A percentile compares a stretch with the other conserved stretches of the same genome.
Conservation (phyloP, 2,113 vertebrate genomes). For the Eupsittula cactorum region DNA sequence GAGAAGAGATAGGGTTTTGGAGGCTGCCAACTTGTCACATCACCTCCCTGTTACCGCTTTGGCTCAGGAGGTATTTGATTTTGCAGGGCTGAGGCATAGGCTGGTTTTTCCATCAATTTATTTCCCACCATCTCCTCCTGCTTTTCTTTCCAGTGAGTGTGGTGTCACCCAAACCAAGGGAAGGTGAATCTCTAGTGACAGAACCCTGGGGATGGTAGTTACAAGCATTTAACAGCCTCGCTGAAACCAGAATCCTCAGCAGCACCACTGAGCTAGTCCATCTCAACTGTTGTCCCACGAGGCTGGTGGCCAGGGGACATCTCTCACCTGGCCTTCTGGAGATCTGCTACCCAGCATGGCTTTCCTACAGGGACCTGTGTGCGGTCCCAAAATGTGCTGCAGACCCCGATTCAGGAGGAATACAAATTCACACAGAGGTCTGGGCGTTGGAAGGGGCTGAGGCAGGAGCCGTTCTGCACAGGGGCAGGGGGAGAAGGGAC, state of each 20-base stretch:
- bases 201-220: not conserved
- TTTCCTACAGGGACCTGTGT: not conserved
- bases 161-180: not conserved
- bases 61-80: not conserved
- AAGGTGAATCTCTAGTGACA: not conserved
- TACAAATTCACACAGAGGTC: not conserved
- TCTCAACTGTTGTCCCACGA: not conserved
- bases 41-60: not conserved
- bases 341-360: not conserved
- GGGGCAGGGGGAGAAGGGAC: not conserved
- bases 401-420: not conserved
- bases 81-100: not conserved
- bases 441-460: fast-evolving
- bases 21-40: not conserved
- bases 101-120: not conserved
- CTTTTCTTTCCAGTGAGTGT: not conserved
- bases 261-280: fast-evolving
- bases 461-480: not conserved
- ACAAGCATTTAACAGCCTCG: not conserved
- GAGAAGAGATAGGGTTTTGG: not conserved
- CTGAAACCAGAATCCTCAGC: not conserved
- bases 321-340: not conserved
- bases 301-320: not conserved
- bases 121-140: not conserved
- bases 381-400: not conserved